A percentile compares a stretch with the other conserved stretches of the same genome.
phyloP scores from a whole-genome alignment of 2,113 vertebrate genomes.

The Ceyx margarethae region DNA sequence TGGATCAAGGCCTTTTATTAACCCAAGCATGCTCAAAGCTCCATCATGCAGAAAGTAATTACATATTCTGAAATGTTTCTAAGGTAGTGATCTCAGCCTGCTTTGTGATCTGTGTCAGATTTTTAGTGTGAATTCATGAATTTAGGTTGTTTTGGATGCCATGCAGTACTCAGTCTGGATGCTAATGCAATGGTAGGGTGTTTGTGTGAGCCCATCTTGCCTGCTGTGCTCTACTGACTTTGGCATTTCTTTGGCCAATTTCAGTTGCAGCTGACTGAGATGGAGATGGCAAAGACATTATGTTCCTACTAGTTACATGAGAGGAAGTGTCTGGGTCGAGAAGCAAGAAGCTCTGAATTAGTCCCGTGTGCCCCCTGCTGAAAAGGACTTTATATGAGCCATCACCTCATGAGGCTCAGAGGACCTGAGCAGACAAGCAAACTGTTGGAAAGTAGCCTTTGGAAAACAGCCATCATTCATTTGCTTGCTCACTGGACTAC shows the following conservation, averaged over 20 bases:
- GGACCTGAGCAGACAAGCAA: not conserved
- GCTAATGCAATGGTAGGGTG: accelerated
- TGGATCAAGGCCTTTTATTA: not conserved
- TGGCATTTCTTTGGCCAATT: not conserved
- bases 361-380: not conserved
- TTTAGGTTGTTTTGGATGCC: not conserved
- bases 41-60: not conserved
- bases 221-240: not conserved
- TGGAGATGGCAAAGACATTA: not conserved
- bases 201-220: not conserved
- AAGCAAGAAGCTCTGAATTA: not conserved
- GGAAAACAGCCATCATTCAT: accelerated
- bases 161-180: not conserved
- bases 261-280: not conserved
- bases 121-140: not conserved
- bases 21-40: not conserved
- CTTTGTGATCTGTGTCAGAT: not conserved
- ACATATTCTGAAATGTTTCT: not conserved
- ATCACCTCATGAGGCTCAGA: not conserved
- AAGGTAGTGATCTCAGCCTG: not conserved
- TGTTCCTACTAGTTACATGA: not conserved
- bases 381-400: not conserved
- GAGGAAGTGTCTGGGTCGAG: not conserved
- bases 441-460: accelerated
- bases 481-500: not conserved